Evolutionary conservation across 2,888 invertebrate species (phyloP).

Genomic region (Drosophila sordidapex): DNA sequence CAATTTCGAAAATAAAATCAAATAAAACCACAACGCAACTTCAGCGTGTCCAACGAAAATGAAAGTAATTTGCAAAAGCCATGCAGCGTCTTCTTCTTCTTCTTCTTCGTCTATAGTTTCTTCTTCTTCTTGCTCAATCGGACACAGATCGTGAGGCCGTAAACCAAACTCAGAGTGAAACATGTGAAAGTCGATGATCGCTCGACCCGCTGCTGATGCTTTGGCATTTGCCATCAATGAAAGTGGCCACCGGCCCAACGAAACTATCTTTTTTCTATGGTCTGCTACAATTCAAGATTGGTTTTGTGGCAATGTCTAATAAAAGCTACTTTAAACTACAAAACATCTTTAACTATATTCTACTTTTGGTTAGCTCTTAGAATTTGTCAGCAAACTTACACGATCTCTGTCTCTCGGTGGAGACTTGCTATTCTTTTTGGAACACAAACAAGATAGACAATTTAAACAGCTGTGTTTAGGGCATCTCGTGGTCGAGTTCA

Average conservation of each 20-base stretch:
- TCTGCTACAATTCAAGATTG: neutral
- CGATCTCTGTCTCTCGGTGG: neutral
- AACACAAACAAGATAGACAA: too few species aligned
- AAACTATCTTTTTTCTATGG: neutral
- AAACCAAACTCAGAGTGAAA: constrained; percentile 40
- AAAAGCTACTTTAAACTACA: neutral
- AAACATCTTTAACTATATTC: neutral
- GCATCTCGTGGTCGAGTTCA: neutral
- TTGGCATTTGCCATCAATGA: constrained; percentile 18
- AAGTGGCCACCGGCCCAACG: neutral
- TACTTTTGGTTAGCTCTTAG: fast-evolving
- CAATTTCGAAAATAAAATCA: constrained; percentile 59
- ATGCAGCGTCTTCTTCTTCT: constrained; percentile 50
- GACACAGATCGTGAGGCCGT: constrained; percentile 66
- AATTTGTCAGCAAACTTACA: neutral
- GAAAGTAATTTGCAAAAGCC: constrained; percentile 61
- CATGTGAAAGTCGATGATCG: constrained; percentile 55
- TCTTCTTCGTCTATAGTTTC: neutral
- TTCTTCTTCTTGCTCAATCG: constrained; percentile 32
- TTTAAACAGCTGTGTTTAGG: neutral
- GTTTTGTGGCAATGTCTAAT: neutral
- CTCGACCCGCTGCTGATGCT: constrained; percentile 25
- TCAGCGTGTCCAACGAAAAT: constrained; percentile 39
- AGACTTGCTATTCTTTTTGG: too few species aligned
- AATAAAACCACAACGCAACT: constrained; percentile 25